Conservation (phyloP, 2,888 invertebrate genomes). For the Fragum sueziense region DNA sequence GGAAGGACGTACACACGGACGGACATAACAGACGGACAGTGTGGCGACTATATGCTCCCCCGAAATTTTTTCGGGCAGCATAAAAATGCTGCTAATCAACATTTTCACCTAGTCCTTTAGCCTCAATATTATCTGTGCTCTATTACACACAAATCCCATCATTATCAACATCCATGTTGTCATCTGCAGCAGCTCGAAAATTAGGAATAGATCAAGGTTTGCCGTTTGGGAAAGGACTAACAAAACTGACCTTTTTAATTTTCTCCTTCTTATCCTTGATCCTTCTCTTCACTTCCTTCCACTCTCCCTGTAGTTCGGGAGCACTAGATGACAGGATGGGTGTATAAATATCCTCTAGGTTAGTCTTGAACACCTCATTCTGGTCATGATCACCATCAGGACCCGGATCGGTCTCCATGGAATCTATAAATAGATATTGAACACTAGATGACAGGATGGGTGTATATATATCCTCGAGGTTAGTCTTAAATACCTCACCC, state of each 20-base stretch:
- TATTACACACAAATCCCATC: no score
- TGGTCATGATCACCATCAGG: not conserved
- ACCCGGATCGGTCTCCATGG: constrained; percentile 3
- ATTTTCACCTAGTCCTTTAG: no score
- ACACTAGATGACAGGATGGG: constrained; percentile 77
- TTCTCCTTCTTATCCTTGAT: constrained; percentile 60
- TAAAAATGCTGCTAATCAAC: no score
- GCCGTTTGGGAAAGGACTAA: no score
- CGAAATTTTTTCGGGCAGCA: no score
- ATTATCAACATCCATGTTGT: no score
- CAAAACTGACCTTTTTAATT: constrained; percentile 24
- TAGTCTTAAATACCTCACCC: not conserved
- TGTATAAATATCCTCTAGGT: constrained; percentile 39
- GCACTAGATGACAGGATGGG: constrained; percentile 77
- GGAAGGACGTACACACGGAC: no score
- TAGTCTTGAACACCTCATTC: not conserved
- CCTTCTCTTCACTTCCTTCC: constrained; percentile 85
- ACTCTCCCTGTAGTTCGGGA: constrained; percentile 83
- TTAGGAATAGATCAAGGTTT: no score
- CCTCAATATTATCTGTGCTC: no score
- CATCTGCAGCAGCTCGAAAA: no score
- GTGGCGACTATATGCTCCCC: no score
- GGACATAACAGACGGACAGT: no score
- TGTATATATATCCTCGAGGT: constrained; percentile 39
- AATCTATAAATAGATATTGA: constrained; percentile 48